phyloP scores from a whole-genome alignment of 2,888 invertebrate genomes.

The Formica aserva region DNA sequence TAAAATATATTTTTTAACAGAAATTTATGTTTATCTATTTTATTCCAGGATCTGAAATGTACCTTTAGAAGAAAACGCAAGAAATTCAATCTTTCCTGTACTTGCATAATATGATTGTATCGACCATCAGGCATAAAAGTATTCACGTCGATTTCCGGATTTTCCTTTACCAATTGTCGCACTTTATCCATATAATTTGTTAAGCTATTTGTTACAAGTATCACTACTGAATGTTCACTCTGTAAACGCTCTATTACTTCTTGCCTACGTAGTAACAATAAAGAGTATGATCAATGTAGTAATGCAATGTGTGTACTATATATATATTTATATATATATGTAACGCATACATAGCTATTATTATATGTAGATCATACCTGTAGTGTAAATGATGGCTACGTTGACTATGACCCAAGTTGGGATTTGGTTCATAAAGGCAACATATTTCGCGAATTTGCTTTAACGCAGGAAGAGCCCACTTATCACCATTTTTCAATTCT shows the following conservation, averaged over 20 bases:
- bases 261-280: constrained; percentile 86
- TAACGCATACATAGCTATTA: not conserved
- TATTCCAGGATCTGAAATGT: constrained; percentile 46
- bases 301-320: not conserved
- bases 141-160: constrained; percentile 92
- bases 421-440: constrained; percentile 95
- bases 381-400: constrained; percentile 88
- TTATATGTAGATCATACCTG: constrained; percentile 83
- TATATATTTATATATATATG: not conserved
- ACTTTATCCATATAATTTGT: constrained; percentile 96
- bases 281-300: not conserved
- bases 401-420: constrained; percentile 88
- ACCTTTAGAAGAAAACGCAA: constrained; percentile 94
- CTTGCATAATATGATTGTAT: constrained; percentile 96
- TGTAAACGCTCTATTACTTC: constrained; percentile 96
- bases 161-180: constrained; percentile 89
- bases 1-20: not conserved
- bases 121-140: constrained; percentile 94
- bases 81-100: constrained; percentile 97
- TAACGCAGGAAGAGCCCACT: constrained; percentile 97
- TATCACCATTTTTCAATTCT: constrained; percentile 94
- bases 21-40: not conserved
- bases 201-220: constrained; percentile 96
- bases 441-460: constrained; percentile 98
- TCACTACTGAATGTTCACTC: constrained; percentile 96